Percentiles rank a stretch among this genome's conserved stretches.
These are phyloP conservation scores for Rhadinocentrus ornatus DNA, from an alignment of 2,797 vertebrate genomes.

Conservation along the genomic window DNA sequence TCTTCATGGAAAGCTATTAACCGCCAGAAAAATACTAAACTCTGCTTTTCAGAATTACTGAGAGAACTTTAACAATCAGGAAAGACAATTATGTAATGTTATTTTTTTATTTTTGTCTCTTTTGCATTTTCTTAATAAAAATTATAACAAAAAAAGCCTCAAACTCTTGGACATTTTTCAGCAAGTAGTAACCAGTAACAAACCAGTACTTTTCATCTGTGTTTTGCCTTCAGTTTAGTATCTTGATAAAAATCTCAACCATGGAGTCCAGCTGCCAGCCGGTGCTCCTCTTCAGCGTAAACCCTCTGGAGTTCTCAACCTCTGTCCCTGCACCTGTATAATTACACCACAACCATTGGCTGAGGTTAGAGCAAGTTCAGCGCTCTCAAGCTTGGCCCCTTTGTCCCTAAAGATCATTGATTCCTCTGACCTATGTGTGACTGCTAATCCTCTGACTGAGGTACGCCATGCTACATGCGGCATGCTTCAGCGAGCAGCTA, in stretches of 20 bases:
- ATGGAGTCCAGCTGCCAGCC: neutral
- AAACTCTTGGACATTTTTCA: no score
- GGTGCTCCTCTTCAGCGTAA: neutral
- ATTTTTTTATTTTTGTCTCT: no score
- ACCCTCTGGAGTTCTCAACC: slow-evolving; percentile 21
- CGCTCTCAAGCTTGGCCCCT: slow-evolving; percentile 48
- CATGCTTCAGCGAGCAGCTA: slow-evolving; percentile 67
- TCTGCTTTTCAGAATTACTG: no score
- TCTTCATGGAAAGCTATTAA: no score
- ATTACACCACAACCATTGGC: slow-evolving; percentile 48
- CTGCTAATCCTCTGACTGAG: slow-evolving; percentile 54
- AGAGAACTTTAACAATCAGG: no score
- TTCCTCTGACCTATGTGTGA: slow-evolving; percentile 70
- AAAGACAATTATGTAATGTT: no score
- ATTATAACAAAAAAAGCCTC: no score
- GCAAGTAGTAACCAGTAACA: neutral
- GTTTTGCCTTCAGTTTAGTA: neutral
- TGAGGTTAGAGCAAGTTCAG: slow-evolving; percentile 64
- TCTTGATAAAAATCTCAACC: neutral
- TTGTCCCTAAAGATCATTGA: slow-evolving; percentile 66
- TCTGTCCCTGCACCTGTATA: slow-evolving; percentile 27
- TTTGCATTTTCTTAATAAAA: no score
- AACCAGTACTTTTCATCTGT: neutral
- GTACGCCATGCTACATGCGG: slow-evolving; percentile 46
- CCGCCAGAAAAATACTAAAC: no score